Evolutionary conservation across 2,797 vertebrate genomes (phyloP).

Genomic region (Pelodytes ibericus): DNA sequence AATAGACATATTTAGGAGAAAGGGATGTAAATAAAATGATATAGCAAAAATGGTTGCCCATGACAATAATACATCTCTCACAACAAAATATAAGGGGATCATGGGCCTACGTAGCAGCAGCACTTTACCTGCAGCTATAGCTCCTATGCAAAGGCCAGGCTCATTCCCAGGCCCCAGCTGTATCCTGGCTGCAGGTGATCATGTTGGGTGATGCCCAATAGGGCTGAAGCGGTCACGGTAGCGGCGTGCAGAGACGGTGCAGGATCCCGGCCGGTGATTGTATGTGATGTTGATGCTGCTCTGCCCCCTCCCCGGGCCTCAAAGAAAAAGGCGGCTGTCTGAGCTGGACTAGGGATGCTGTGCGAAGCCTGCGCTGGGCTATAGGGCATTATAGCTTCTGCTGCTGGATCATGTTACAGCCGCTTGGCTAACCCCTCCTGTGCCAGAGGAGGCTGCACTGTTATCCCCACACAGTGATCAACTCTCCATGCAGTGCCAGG

Average conservation of each 20-base stretch:
- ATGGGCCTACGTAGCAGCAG: neutral
- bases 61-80: neutral
- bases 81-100: neutral
- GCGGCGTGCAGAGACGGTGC: conserved; percentile 3
- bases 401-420: conserved; percentile 28
- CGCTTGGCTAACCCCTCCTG: conserved; percentile 7
- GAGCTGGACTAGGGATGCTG: conserved; percentile 19
- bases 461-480: neutral
- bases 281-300: neutral
- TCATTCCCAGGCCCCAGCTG: conserved; percentile 10
- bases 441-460: conserved; percentile 7
- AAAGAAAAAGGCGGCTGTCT: neutral
- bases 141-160: conserved; percentile 34
- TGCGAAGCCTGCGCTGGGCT: conserved; percentile 1
- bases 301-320: conserved; percentile 27
- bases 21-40: no score
- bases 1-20: no score
- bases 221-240: neutral
- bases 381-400: neutral
- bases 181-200: conserved; percentile 27
- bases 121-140: conserved; percentile 34
- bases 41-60: conserved; percentile 4
- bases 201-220: conserved; percentile 24
- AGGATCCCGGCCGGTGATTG: conserved; percentile 11
- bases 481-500: no score